These are phyloP conservation scores for Prosapia bicincta DNA, from an alignment of 2,888 invertebrate genomes.

Conservation along the genomic window DNA sequence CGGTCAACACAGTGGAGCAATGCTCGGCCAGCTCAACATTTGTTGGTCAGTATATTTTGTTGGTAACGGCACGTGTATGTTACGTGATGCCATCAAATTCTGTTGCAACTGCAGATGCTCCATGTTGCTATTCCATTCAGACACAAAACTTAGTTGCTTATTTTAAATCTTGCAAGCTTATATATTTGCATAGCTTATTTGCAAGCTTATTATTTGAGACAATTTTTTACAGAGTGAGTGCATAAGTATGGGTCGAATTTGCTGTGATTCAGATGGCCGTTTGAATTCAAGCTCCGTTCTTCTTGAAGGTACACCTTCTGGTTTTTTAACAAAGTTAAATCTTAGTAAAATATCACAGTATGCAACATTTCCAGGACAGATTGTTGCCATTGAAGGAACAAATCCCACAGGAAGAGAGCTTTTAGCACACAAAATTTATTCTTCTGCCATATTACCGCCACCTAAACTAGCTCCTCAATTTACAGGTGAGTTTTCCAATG, in stretches of 20 bases:
- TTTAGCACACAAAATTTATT: conserved; percentile 61
- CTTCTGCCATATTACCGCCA: conserved; percentile 33
- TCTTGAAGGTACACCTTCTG: conserved; percentile 57
- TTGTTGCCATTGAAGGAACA: conserved; percentile 68
- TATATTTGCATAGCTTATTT: too few species aligned
- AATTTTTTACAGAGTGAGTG: conserved; percentile 49
- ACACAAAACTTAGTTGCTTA: too few species aligned
- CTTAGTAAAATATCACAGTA: conserved; percentile 44
- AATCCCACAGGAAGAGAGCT: conserved; percentile 68
- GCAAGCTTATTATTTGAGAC: too few species aligned
- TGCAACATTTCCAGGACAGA: conserved; percentile 75
- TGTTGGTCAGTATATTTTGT: too few species aligned
- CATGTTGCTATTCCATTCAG: too few species aligned
- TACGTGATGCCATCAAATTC: too few species aligned
- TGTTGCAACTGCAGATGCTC: too few species aligned
- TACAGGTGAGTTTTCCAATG: neutral
- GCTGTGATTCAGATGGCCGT: conserved; percentile 69
- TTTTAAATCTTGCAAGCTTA: too few species aligned
- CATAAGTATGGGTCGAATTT: conserved; percentile 65
- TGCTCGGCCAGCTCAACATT: too few species aligned
- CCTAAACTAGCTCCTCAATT: conserved; percentile 24
- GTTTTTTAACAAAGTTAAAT: neutral
- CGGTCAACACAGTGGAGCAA: too few species aligned
- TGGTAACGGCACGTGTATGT: too few species aligned
- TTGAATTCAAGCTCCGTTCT: conserved; percentile 67